Base-by-base conservation (phyloP, 2,888 invertebrate genomes). In the Trachelus stipa region DNA sequence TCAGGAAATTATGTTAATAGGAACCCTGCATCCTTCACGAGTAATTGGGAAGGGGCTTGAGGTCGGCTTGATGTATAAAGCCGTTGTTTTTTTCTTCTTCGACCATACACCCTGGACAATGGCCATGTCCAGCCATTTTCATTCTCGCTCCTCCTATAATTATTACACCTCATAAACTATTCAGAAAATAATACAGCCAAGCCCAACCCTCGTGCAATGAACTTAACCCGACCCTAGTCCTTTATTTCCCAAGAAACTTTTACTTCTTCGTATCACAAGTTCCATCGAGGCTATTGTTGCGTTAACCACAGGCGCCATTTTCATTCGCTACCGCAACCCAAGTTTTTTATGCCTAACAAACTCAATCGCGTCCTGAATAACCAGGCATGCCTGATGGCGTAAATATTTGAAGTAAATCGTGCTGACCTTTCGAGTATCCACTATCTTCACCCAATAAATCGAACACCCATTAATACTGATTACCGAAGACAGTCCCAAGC, bases 371-470 rank as follows among this genome's bases (percentile, higher is more conserved):
- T 56, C 9, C 23, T 3, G 71, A 34, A 11, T 23, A 71, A 71
- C 71, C 33, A 71, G 33, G 33, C 31, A 23, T 31, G 12, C 56
- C 56, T 74, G 76, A 69, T 77, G 81, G 81, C 77, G 80, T 81
- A 80, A 81, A 83, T 83, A 84, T 83, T 82, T 83, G 80, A 83
- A 73, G 76, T 77, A 81, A 81, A 80, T 73, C 71, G 76, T 73
- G 80, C 77, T 81, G 34, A 37, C 33, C 37, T 35, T 74, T 37
- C 1, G 34, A 37, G 31, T 33, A 74, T 74, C 12, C 34, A 74
- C 74, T 30, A 56, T 56, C 74, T 74, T 82, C 83, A 85, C 73
- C 79, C 82, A 78, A 82, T 85, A 81, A 84, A 86, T 86, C 75
- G 77, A 81, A 81, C 80, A 79, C 75, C 80, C 79, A 81, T 84